phyloP scores from a whole-genome alignment of 2,888 invertebrate species.

The Fragum whitleyi region DNA sequence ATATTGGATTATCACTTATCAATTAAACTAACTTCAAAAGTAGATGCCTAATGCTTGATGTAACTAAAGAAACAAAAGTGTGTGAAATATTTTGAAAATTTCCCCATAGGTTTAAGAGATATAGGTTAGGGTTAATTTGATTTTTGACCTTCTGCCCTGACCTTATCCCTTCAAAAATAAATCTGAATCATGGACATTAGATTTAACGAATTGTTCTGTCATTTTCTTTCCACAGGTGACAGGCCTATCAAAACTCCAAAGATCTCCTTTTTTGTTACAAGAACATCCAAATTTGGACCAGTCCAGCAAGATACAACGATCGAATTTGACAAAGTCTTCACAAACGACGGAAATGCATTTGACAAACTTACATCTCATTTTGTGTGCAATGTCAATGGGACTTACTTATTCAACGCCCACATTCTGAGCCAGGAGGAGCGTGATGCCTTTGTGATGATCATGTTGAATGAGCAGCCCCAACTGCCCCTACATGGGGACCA shows the following conservation, averaged over 20 bases:
- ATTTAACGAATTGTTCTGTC: too few species aligned
- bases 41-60: too few species aligned
- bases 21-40: too few species aligned
- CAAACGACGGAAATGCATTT: constrained; percentile 82
- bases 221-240: constrained; percentile 59
- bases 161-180: too few species aligned
- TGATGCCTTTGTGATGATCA: constrained; percentile 83
- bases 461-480: constrained; percentile 83
- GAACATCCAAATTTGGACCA: constrained; percentile 82
- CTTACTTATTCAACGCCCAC: constrained; percentile 83
- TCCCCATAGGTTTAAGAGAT: too few species aligned
- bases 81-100: too few species aligned
- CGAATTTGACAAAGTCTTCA: constrained; percentile 81
- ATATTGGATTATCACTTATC: too few species aligned
- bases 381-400: constrained; percentile 81
- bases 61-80: too few species aligned
- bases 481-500: constrained; percentile 83
- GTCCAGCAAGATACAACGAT: constrained; percentile 82
- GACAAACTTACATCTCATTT: constrained; percentile 82
- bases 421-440: constrained; percentile 81
- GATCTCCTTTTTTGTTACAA: constrained; percentile 83
- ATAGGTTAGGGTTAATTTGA: too few species aligned
- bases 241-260: constrained; percentile 71
- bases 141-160: too few species aligned
- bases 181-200: too few species aligned